Evolutionary conservation across 2,113 vertebrate species (phyloP).

Genomic region (Cariama cristata): DNA sequence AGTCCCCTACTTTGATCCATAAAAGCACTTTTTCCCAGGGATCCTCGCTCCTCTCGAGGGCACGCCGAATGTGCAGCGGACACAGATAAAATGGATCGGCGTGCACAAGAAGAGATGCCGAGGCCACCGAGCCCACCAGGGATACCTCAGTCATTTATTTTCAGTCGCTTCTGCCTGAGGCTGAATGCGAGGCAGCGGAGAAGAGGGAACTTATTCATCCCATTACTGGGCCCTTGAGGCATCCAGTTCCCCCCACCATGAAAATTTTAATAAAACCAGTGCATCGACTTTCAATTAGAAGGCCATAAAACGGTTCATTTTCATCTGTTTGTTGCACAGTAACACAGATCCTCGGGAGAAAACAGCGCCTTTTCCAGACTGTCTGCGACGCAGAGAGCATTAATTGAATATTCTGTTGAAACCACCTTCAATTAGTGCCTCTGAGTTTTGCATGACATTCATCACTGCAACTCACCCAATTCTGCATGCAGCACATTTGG

Average conservation of each 20-base stretch:
- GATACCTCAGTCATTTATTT: not conserved
- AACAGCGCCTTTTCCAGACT: constrained; percentile 54
- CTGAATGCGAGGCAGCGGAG: not conserved
- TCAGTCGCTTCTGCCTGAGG: not conserved
- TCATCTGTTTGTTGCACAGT: constrained; percentile 70
- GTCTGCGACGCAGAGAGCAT: constrained; percentile 60
- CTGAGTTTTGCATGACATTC: constrained; percentile 16
- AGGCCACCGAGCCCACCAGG: not conserved
- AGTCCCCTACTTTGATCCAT: not conserved
- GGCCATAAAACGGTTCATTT: constrained; percentile 67
- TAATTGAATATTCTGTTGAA: constrained; percentile 75
- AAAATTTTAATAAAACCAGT: constrained; percentile 61
- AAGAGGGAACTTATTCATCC: constrained; percentile 16
- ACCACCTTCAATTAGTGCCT: constrained; percentile 74
- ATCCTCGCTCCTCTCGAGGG: rapidly evolving
- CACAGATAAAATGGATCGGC: rapidly evolving
- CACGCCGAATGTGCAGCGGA: rapidly evolving
- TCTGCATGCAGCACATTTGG: not conserved
- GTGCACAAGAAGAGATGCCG: rapidly evolving
- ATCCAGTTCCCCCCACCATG: constrained; percentile 20
- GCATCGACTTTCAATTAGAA: constrained; percentile 72
- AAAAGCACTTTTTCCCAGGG: not conserved
- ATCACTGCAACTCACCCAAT: not conserved
- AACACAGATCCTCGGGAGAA: constrained; percentile 65
- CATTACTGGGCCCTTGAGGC: constrained; percentile 16